Evolutionary conservation across 2,113 vertebrate species (phyloP).

Genomic region (Arvicanthis niloticus): DNA sequence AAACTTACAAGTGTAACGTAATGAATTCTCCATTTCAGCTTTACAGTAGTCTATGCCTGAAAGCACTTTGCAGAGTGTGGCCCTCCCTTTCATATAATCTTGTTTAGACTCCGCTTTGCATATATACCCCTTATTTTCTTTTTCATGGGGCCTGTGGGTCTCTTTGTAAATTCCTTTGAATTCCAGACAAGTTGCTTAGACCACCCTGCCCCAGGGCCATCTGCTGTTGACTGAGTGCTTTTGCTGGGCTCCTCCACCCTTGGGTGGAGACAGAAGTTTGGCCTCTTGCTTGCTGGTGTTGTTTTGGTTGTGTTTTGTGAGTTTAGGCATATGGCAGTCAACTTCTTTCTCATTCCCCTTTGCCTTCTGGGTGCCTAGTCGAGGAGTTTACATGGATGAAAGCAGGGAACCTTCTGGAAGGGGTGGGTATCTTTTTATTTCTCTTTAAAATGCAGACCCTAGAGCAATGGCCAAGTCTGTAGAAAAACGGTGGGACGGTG

Average conservation of each 20-base stretch:
- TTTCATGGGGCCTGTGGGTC: constrained; percentile 40
- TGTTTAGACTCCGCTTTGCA: background rate
- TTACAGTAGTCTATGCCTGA: constrained; percentile 55
- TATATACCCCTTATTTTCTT: background rate
- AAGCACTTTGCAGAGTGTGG: constrained; percentile 27
- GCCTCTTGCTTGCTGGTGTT: background rate
- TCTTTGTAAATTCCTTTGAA: constrained; percentile 61
- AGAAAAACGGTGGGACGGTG: background rate
- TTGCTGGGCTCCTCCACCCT: background rate
- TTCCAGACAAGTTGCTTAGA: constrained; percentile 34
- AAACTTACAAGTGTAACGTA: constrained; percentile 51
- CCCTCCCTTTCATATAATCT: constrained; percentile 56
- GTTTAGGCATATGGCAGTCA: background rate
- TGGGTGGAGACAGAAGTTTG: background rate
- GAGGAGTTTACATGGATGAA: background rate
- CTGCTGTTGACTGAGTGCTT: background rate
- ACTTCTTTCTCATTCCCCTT: background rate
- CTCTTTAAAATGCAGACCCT: background rate
- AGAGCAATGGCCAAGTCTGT: background rate
- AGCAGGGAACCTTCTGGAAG: background rate
- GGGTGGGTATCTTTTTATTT: background rate
- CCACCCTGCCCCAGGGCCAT: constrained; percentile 1
- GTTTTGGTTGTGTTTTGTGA: background rate
- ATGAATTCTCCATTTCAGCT: constrained; percentile 61
- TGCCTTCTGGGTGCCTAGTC: background rate